Conservation (phyloP, 2,797 vertebrate species). For the Anguilla megastoma region DNA sequence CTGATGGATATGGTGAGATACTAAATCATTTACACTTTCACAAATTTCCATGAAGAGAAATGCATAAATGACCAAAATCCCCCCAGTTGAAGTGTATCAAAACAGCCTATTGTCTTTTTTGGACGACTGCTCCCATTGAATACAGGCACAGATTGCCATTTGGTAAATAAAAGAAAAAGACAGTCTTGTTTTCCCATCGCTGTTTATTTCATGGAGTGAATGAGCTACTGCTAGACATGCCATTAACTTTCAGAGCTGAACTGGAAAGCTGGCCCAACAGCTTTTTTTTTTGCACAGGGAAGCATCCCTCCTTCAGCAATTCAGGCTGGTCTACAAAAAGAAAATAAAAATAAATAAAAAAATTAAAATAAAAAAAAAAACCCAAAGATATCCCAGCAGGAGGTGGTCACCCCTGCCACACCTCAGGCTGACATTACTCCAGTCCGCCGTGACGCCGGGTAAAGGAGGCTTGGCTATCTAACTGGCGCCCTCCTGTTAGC, state of each 20-base stretch:
- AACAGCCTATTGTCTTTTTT: not conserved
- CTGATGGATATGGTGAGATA: too few species aligned
- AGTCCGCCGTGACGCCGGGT: slow-evolving; percentile 54
- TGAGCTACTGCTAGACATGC: slow-evolving; percentile 68
- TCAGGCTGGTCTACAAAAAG: slow-evolving; percentile 48
- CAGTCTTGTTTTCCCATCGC: slow-evolving; percentile 49
- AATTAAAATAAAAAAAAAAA: slow-evolving; percentile 44
- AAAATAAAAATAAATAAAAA: slow-evolving; percentile 43
- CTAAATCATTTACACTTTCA: not conserved
- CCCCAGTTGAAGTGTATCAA: not conserved
- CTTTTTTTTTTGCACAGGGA: slow-evolving; percentile 44
- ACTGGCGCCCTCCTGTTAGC: slow-evolving; percentile 64
- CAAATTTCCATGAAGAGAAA: not conserved
- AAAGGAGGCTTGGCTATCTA: slow-evolving; percentile 58
- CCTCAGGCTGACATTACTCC: slow-evolving; percentile 50
- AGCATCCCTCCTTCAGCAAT: slow-evolving; percentile 47
- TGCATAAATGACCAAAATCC: not conserved
- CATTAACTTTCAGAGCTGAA: slow-evolving; percentile 50
- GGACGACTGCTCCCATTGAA: not conserved
- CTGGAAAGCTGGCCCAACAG: slow-evolving; percentile 36
- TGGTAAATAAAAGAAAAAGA: not conserved
- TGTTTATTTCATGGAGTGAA: slow-evolving; percentile 50
- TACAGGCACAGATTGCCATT: not conserved
- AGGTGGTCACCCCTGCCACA: slow-evolving; percentile 63
- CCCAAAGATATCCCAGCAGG: slow-evolving; percentile 60